Evolutionary conservation across 2,888 invertebrate species (phyloP).

Genomic region (Cephus pulcher): DNA sequence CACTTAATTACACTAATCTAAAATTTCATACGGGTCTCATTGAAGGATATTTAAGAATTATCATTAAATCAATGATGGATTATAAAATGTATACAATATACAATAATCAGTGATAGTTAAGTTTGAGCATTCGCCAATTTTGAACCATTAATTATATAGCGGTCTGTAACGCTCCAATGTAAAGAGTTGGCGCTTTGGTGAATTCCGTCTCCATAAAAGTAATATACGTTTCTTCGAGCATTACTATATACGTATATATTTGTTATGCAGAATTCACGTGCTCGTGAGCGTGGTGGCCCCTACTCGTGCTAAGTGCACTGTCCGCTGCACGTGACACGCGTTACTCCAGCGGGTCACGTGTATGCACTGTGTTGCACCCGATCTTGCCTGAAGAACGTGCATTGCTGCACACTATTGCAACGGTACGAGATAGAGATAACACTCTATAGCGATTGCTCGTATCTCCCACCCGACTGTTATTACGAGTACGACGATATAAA

Average conservation of each 20-base stretch:
- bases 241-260: background rate
- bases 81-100: background rate
- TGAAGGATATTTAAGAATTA: background rate
- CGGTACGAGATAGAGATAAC: background rate
- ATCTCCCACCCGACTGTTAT: background rate
- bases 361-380: constrained; percentile 24
- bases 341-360: constrained; percentile 52
- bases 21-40: background rate
- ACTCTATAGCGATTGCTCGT: background rate
- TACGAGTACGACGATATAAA: background rate
- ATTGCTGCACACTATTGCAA: background rate
- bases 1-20: background rate
- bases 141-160: background rate
- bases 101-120: background rate
- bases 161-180: background rate
- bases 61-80: background rate
- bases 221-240: background rate
- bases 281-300: constrained; percentile 49
- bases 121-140: background rate
- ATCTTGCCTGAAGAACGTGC: constrained; percentile 2
- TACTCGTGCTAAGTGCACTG: constrained; percentile 38
- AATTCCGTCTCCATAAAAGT: background rate
- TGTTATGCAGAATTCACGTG: constrained; percentile 53
- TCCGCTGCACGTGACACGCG: constrained; percentile 55
- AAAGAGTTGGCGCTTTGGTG: background rate